Conservation (phyloP, 2,888 invertebrate genomes). For the Auanema sp. region DNA sequence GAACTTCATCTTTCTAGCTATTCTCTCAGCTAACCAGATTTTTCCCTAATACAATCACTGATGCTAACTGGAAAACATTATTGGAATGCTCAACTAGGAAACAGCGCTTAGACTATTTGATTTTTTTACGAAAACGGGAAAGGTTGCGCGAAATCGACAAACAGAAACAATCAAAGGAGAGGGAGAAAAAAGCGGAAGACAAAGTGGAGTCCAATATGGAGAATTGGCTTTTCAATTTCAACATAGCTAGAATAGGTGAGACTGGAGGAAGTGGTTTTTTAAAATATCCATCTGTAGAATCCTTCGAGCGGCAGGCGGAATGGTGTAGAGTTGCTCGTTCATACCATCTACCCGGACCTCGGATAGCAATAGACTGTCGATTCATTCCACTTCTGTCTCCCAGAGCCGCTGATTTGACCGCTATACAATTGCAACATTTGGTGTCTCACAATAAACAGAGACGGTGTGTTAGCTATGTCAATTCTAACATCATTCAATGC, state of each 20-base stretch:
- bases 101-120: conserved; percentile 40
- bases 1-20: conserved; percentile 23
- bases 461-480: neutral
- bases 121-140: conserved; percentile 37
- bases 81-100: conserved; percentile 27
- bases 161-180: neutral
- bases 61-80: conserved; percentile 23
- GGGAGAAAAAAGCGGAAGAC: neutral
- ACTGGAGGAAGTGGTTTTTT: neutral
- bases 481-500: neutral
- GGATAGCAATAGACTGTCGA: conserved; percentile 57
- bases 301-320: neutral
- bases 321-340: conserved; percentile 14
- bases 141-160: conserved; percentile 13
- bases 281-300: too few species aligned
- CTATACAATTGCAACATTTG: conserved; percentile 49
- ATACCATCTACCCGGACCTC: conserved; percentile 29
- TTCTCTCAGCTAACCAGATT: conserved; percentile 22
- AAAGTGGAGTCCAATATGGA: neutral
- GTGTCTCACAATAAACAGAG: conserved; percentile 35
- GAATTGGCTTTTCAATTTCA: neutral
- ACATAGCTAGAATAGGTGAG: neutral
- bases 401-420: conserved; percentile 51
- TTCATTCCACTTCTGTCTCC: conserved; percentile 46
- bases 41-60: conserved; percentile 26